A percentile compares a stretch with the other conserved stretches of the same genome.
Conservation (phyloP, 2,113 vertebrate species). For the Phaethornis superciliosus region DNA sequence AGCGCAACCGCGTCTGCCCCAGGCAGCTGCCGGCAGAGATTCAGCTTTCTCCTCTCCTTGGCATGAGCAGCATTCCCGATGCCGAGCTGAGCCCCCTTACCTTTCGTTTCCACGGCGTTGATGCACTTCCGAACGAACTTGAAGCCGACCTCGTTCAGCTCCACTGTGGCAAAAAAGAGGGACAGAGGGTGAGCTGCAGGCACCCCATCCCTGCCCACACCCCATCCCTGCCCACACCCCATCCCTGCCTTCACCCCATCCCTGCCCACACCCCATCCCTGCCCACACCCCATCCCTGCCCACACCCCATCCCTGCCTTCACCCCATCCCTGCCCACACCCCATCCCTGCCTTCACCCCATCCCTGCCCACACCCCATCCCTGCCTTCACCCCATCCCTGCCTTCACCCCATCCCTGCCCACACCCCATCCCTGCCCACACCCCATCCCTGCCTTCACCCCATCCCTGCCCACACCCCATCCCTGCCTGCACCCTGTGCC, state of each 20-base stretch:
- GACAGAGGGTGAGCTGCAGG: neutral
- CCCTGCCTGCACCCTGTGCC: too few relatives aligned
- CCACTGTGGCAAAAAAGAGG: constrained; percentile 81
- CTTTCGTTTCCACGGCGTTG: constrained; percentile 91
- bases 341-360: too few relatives aligned
- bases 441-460: too few relatives aligned
- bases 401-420: neutral
- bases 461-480: too few relatives aligned
- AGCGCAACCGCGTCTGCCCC: neutral
- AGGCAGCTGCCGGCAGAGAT: neutral
- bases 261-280: too few relatives aligned
- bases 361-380: too few relatives aligned
- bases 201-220: neutral
- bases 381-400: too few relatives aligned
- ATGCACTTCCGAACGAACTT: constrained; percentile 95
- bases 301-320: neutral
- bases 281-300: too few relatives aligned
- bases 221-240: rapidly evolving
- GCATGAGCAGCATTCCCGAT: too few relatives aligned
- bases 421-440: rapidly evolving
- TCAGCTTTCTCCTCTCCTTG: constrained; percentile 15
- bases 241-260: too few relatives aligned
- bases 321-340: rapidly evolving
- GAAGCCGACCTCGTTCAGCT: constrained; percentile 94
- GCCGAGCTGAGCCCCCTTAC: constrained; percentile 63